phyloP scores from a whole-genome alignment of 2,113 vertebrate species.

The Pagrus major region DNA sequence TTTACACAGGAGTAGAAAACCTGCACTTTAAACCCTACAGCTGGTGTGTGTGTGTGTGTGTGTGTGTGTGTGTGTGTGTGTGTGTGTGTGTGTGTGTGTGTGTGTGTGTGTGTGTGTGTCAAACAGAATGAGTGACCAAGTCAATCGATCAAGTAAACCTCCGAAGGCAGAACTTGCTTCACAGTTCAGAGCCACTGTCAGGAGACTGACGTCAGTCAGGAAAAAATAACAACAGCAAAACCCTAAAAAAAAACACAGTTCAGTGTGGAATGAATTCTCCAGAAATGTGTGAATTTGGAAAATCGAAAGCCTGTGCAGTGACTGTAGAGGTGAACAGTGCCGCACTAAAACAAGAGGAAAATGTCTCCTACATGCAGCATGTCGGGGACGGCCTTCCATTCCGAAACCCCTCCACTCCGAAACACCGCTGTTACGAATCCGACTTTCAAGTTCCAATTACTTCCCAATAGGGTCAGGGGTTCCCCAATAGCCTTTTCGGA shows the following conservation, averaged over 20 bases:
- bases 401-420: no score
- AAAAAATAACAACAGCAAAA: background rate
- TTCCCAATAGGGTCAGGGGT: no score
- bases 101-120: background rate
- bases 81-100: background rate
- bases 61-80: background rate
- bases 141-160: background rate
- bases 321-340: background rate
- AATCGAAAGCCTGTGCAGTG: background rate
- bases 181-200: background rate
- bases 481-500: no score
- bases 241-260: background rate
- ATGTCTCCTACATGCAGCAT: no score
- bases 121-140: background rate
- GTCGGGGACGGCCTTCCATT: no score
- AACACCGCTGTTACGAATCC: no score
- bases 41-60: background rate
- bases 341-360: background rate
- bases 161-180: background rate
- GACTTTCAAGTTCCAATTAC: no score
- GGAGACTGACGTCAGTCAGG: background rate
- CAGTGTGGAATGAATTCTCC: background rate
- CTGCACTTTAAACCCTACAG: slow-evolving; percentile 46
- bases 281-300: background rate
- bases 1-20: slow-evolving; percentile 35